Base-by-base conservation (phyloP, 2,888 invertebrate species). In the Protophormia terraenovae region DNA sequence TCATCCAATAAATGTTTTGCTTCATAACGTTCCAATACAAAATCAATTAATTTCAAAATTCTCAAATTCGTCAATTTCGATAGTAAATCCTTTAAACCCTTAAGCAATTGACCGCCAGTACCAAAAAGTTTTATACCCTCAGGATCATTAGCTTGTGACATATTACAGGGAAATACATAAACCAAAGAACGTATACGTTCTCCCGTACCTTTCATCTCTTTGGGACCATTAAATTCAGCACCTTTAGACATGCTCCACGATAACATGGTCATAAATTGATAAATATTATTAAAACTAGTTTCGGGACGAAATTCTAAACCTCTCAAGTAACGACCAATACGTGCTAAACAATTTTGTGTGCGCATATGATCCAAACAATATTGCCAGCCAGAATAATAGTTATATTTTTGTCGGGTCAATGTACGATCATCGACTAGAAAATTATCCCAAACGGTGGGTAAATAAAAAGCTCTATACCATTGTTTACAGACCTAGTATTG, bases 251-350 rank as follows among this genome's bases (percentile, higher is more conserved):
- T 94, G 89, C 95, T 96, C 94, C 95, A 96, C 0, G 96, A 94
- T n/a, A 97, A 91, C 93, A 97, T 95, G 79, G 96, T 95, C 94
- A 97, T 96, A 89, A 97, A 97, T 90, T 97, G 97, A 90, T 96
- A 97, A 53, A 97, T 94, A 91, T 97, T 97, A 91, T 96, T 96
- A 88, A 97, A 96, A 90, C 97, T 96, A 81, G 94, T 93, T 93
- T 95, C 95, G 0, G 97, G 97, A 38, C 95, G 94, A 87, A 97
- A 95, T 16, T 95, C 94, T 35, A 97, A 92, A 10, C 94, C 94
- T 80, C 95, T 94, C 88, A 97, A 94, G 89, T 95, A 93, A 66
- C 93, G 93, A 0, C 97, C 97, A 27, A 97, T 94, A 86, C 94
- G 94, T 55, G 94, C 94, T 47, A 97, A 93, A 88, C 96, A 97